Base-by-base conservation (phyloP, 2,113 vertebrate genomes). In the Psittacula cyanocephala region DNA sequence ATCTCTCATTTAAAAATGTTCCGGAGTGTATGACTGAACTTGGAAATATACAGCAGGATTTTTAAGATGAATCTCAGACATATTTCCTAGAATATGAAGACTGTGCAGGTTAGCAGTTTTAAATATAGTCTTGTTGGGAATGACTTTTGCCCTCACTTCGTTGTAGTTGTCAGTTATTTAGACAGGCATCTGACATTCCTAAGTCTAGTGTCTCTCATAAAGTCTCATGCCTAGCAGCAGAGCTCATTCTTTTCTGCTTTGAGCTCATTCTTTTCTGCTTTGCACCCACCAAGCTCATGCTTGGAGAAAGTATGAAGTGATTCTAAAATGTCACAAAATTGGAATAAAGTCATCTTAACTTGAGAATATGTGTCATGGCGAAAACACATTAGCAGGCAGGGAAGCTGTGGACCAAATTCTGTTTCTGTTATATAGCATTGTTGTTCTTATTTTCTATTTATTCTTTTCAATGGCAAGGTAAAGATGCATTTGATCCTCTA, bases 101-200 rank as follows among this genome's bases (percentile, higher is more conserved):
- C 47, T 74, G 64, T 52, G 86, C 50, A 78, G 50, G 68, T 93
- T 95, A 90, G 46, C 41, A 84, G 76, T 72, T 96, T 96, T 94
- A 96, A 96, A 95, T 87, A 97, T 90, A 94, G 80, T 46, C 80
- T 95, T 24, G 4, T 43, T 95, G 82, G 57, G 47, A 85, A 79
- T n/a, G 92, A 91, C 92, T 86, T 96, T 84, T 96, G 80, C 88
- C 88, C 95, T 94, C 35, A 29, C 68, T 83, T 93, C 4, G 1
- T 72, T 94, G 82, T 93, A 95, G 90, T 71, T 95, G 93, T 93
- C 95, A 93, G 4, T 86, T 93, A 91, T 88, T 89, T 83, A 91
- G 91, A 83, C 85, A 97, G 50, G 47, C 80, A 92, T 84, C 76
- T 95, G 82, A 83, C 28, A 7, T 91, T 88, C 41, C 17, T 33